Conservation (phyloP, 2,797 vertebrate genomes). For the Percopsis omiscomaycus region DNA sequence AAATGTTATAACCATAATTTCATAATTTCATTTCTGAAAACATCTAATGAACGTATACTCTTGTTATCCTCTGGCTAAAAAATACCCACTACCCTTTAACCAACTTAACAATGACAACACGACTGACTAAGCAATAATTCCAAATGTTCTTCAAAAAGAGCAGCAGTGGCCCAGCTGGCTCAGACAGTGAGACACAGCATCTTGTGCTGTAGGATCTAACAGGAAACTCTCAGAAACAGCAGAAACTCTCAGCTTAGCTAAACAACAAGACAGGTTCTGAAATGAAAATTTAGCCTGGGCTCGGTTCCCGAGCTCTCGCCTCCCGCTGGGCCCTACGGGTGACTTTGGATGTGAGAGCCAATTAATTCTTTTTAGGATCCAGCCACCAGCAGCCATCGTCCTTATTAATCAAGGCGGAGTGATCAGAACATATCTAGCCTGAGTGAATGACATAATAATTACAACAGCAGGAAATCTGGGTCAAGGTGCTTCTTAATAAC, state of each 20-base stretch:
- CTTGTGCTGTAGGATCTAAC: background rate
- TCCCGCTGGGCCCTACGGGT: slow-evolving; percentile 52
- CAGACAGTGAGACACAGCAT: background rate
- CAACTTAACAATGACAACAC: too few relatives aligned
- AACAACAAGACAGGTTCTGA: background rate
- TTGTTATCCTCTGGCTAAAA: too few relatives aligned
- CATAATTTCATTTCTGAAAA: too few relatives aligned
- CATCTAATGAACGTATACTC: too few relatives aligned
- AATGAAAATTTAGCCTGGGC: background rate
- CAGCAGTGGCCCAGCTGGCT: background rate
- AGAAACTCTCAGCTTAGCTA: background rate
- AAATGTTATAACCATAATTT: too few relatives aligned
- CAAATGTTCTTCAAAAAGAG: too few relatives aligned
- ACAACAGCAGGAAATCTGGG: slow-evolving; percentile 39
- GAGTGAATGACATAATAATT: slow-evolving; percentile 52
- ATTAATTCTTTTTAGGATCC: slow-evolving; percentile 63
- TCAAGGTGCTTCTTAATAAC: slow-evolving; percentile 38
- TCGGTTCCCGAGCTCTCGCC: background rate
- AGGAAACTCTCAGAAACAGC: background rate
- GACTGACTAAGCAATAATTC: too few relatives aligned
- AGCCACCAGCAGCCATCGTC: slow-evolving; percentile 29
- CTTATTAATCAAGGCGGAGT: slow-evolving; percentile 58
- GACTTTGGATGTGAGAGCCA: slow-evolving; percentile 58
- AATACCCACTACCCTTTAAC: too few relatives aligned
- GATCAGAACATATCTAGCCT: slow-evolving; percentile 28